Conservation (phyloP, 2,888 invertebrate genomes). For the Agrochola litura region DNA sequence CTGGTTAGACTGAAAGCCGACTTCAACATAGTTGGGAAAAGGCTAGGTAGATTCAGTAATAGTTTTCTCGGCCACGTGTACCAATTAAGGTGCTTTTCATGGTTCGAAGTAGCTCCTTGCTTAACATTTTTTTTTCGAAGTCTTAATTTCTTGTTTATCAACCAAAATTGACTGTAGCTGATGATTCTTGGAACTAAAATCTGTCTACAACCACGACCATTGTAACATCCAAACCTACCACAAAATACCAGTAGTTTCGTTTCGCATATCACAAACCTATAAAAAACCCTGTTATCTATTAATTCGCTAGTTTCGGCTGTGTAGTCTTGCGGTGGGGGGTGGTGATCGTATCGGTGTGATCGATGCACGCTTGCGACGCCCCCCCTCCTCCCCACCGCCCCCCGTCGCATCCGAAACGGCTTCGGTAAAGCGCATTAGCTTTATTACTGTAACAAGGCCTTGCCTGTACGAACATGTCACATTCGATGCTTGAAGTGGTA, state of each 20-base stretch:
- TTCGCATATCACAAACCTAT: slow-evolving; percentile 36
- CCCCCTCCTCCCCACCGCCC: slow-evolving; percentile 34
- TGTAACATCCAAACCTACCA: background rate
- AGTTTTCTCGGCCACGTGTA: background rate
- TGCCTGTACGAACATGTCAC: slow-evolving; percentile 51
- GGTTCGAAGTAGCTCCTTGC: background rate
- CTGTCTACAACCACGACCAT: too few species aligned
- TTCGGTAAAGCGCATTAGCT: slow-evolving; percentile 74
- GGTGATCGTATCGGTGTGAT: slow-evolving; percentile 74
- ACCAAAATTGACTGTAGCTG: too few species aligned
- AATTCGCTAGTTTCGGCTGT: slow-evolving; percentile 67
- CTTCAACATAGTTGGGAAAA: too few species aligned
- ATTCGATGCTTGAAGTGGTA: slow-evolving; percentile 35
- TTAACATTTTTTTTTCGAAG: background rate
- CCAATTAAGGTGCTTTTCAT: background rate
- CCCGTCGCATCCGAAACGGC: slow-evolving; percentile 66
- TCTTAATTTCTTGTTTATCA: background rate
- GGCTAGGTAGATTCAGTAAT: too few species aligned
- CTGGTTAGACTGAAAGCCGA: too few species aligned
- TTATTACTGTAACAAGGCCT: slow-evolving; percentile 71
- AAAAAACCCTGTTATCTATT: slow-evolving; percentile 64
- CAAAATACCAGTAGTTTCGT: slow-evolving; percentile 19
- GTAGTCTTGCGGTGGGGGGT: slow-evolving; percentile 69
- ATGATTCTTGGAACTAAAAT: background rate
- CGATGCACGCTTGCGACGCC: slow-evolving; percentile 72